phyloP scores from a whole-genome alignment of 2,888 invertebrate genomes.

The Dusona sp. region DNA sequence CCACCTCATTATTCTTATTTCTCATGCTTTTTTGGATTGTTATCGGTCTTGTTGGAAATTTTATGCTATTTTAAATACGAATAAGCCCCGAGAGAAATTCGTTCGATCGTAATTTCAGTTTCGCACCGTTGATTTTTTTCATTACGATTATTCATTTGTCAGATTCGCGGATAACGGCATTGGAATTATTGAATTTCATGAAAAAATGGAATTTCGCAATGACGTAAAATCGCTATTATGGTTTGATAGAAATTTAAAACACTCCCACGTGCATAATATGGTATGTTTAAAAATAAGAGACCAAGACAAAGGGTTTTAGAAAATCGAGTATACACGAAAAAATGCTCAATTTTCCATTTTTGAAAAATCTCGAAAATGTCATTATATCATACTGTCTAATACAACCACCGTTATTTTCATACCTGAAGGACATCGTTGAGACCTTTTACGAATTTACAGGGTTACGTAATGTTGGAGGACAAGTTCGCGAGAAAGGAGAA shows the following conservation, averaged over 20 bases:
- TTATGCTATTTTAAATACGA: not conserved
- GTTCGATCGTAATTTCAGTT: not conserved
- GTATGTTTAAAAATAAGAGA: not conserved
- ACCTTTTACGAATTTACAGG: not conserved
- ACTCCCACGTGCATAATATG: not conserved
- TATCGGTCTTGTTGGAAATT: slow-evolving; percentile 38
- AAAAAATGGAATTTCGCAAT: not conserved
- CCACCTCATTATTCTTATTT: not conserved
- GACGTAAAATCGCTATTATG: not conserved
- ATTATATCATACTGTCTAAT: not conserved
- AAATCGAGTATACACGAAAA: not conserved
- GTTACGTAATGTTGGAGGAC: slow-evolving; percentile 17
- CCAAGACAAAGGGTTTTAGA: not conserved
- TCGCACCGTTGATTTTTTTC: slow-evolving; percentile 1
- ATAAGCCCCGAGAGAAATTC: not conserved
- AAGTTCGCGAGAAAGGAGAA: slow-evolving; percentile 21
- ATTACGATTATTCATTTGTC: not conserved
- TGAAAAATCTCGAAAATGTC: not conserved
- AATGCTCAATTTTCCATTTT: not conserved
- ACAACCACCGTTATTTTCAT: not conserved
- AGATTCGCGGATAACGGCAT: not conserved
- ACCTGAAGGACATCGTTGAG: not conserved
- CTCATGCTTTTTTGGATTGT: slow-evolving; percentile 15
- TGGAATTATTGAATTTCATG: not conserved
- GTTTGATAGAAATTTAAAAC: not conserved